Evolutionary conservation across 2,113 vertebrate genomes (phyloP).

Genomic region (Corynorhinus townsendii): DNA sequence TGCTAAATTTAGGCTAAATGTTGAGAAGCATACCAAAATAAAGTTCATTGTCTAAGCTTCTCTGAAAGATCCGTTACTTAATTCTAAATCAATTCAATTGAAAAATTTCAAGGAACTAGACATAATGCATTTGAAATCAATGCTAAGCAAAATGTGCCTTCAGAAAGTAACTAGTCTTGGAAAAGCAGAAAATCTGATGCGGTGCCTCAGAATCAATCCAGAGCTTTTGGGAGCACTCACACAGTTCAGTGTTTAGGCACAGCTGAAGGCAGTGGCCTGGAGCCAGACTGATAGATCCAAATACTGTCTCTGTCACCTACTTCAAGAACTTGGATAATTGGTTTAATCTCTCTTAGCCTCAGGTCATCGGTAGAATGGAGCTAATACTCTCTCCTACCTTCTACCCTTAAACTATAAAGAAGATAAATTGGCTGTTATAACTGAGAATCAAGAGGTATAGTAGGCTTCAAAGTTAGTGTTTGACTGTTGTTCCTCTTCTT

Average conservation of each 20-base stretch:
- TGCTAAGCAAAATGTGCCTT: neutral
- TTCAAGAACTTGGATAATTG: neutral
- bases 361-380: neutral
- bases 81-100: slow-evolving; percentile 11
- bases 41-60: neutral
- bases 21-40: neutral
- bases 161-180: neutral
- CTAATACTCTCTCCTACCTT: neutral
- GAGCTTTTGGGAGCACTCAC: neutral
- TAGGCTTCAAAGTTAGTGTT: neutral
- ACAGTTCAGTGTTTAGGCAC: neutral
- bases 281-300: neutral
- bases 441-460: neutral
- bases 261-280: neutral
- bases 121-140: neutral
- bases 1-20: neutral
- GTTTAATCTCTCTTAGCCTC: neutral
- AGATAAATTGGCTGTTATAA: neutral
- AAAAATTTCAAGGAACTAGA: slow-evolving; percentile 13
- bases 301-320: neutral
- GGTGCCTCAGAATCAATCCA: neutral
- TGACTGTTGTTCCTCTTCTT: neutral
- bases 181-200: neutral
- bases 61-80: neutral
- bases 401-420: neutral